Evolutionary conservation across 2,113 vertebrate species (phyloP).

Genomic region (Gallinago paraguaiae): DNA sequence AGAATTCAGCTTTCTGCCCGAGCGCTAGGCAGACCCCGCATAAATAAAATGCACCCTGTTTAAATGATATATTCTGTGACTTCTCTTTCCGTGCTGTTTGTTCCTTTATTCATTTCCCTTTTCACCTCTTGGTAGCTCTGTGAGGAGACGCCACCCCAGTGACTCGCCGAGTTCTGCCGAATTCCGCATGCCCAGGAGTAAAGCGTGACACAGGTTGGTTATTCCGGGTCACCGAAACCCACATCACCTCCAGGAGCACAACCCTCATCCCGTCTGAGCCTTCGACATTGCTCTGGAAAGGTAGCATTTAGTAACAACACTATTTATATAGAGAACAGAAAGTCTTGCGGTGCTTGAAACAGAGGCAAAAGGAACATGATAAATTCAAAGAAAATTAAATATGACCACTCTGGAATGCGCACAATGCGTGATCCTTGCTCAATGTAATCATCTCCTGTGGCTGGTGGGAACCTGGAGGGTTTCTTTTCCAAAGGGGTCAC

Average conservation of each 20-base stretch:
- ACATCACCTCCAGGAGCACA: background rate
- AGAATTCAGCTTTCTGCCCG: background rate
- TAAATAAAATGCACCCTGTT: background rate
- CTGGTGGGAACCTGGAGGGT: background rate
- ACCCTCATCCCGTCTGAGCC: background rate
- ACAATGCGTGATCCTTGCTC: background rate
- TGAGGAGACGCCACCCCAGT: background rate
- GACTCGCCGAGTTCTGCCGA: background rate
- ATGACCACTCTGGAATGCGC: background rate
- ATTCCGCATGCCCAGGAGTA: background rate
- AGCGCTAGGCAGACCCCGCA: background rate
- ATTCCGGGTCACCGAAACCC: background rate
- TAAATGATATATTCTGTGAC: background rate
- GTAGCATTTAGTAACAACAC: rapidly evolving
- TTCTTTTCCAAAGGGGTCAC: background rate
- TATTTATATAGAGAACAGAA: background rate
- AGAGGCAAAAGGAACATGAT: background rate
- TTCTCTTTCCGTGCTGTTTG: background rate
- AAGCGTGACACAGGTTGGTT: conserved; percentile 1
- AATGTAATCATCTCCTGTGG: background rate
- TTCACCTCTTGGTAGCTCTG: background rate
- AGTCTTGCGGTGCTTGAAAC: background rate
- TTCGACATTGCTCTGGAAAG: background rate
- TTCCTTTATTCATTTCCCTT: background rate
- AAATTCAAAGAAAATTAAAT: background rate